These are phyloP conservation scores for Drosophila tani DNA, from an alignment of 1,140 invertebrate species.

Conservation along the genomic window DNA sequence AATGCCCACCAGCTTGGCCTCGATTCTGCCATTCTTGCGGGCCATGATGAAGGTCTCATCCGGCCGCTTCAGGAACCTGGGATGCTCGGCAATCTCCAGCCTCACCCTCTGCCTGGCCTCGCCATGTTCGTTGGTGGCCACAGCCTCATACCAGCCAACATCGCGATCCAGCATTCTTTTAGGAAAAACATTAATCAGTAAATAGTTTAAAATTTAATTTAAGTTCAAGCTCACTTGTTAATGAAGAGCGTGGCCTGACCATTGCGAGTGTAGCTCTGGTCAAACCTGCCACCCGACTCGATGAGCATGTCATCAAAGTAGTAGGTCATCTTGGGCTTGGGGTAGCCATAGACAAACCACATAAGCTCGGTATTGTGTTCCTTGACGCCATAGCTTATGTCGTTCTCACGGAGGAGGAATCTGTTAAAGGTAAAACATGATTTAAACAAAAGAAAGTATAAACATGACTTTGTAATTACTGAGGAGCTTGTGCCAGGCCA, in stretches of 20 bases:
- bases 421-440: constrained; percentile 54
- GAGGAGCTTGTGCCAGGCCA: constrained; percentile 92
- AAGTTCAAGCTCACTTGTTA: constrained; percentile 87
- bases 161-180: constrained; percentile 93
- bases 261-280: constrained; percentile 94
- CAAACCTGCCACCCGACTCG: constrained; percentile 92
- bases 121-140: constrained; percentile 97
- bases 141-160: constrained; percentile 96
- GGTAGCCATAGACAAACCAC: constrained; percentile 97
- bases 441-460: not conserved
- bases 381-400: constrained; percentile 94
- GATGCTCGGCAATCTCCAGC: constrained; percentile 96
- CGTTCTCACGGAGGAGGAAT: constrained; percentile 93
- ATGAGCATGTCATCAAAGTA: constrained; percentile 94
- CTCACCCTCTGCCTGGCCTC: constrained; percentile 93
- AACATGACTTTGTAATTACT: constrained; percentile 45
- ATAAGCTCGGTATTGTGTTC: constrained; percentile 94
- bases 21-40: constrained; percentile 90
- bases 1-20: constrained; percentile 94
- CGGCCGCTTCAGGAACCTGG: constrained; percentile 93
- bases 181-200: not conserved
- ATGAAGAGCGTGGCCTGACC: constrained; percentile 95
- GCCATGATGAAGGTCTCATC: constrained; percentile 93
- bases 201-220: not conserved
- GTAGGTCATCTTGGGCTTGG: constrained; percentile 95